Base-by-base conservation (phyloP, 1,140 invertebrate genomes). In the Drosophila lowei region DNA sequence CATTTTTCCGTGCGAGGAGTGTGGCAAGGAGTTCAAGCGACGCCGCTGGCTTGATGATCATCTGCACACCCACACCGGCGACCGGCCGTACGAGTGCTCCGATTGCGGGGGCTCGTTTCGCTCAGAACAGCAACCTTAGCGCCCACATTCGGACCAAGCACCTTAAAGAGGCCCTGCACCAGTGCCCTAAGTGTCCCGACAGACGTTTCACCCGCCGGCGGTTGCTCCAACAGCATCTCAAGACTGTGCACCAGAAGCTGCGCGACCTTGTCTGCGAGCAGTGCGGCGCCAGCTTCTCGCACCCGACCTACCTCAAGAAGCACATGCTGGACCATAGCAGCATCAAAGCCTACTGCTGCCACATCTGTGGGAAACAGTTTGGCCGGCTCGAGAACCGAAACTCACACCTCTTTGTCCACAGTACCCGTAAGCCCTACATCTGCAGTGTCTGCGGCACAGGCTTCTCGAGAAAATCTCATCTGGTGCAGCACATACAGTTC, bases 291-390 rank as follows among this genome's bases (percentile, higher is more conserved):
- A 95, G 94, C 0, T 97, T 97, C 91, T 95, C 96, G 11, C 97
- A 97, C 92, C 95, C 95, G 0, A 95, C 96, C 80, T 96, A 97
- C 84, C 96, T 95, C 80, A 96, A 96, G 89, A 97, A 97, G 67
- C 97, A 97, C 76, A 92, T 94, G 70, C 92, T 94, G 0, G 96
- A 96, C 83, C 96, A 97, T 81, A 96, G 94, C 6, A 95, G 95
- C 0, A 94, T 95, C 68, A 96, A 96, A 75, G 95, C 96, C 0
- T 97, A 94, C 74, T 84, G 93, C 2, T 97, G 96, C 72, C 95
- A 96, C 92, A 94, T 96, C n/a, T 97, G 97, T 90, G 95, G 95
- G n/a, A 97, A 97, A 90, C 93, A 94, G 21, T 97, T 97, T 89
- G 96, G 95, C 73, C 95, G 95, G 38, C 93, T 95, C 46, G 96